phyloP scores from a whole-genome alignment of 2,113 vertebrate species.

The Bungarus multicinctus region DNA sequence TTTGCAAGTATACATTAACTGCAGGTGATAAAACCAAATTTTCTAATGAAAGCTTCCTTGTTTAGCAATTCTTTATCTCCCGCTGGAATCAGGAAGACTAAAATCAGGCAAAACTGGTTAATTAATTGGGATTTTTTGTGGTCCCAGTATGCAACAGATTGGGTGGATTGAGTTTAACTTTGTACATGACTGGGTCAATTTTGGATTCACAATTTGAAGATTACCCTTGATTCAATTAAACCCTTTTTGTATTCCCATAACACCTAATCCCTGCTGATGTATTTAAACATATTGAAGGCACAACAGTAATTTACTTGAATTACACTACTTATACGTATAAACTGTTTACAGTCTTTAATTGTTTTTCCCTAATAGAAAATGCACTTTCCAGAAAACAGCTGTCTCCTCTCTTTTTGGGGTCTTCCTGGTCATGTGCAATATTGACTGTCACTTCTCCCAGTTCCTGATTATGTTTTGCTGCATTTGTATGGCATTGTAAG shows the following conservation, averaged over 20 bases:
- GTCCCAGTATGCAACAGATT: not conserved
- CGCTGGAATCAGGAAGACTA: not conserved
- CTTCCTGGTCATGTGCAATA: not conserved
- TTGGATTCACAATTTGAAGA: not conserved
- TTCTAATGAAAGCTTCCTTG: not conserved
- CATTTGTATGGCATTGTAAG: not conserved
- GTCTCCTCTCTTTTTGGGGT: not conserved
- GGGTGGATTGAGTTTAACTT: not conserved
- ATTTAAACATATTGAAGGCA: not conserved
- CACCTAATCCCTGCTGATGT: not conserved
- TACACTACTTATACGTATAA: not conserved
- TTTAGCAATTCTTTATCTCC: not conserved
- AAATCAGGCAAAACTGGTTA: not conserved
- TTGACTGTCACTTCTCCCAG: not conserved
- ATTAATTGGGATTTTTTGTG: not conserved
- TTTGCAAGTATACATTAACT: not conserved
- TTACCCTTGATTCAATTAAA: not conserved
- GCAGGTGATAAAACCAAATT: not conserved
- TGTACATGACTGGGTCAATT: not conserved
- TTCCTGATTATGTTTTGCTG: not conserved
- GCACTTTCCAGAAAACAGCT: not conserved
- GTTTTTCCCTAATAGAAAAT: not conserved
- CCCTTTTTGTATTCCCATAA: not conserved
- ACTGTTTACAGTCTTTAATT: not conserved
- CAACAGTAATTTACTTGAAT: not conserved